Percentiles rank a stretch among this genome's conserved stretches.
Conservation (phyloP, 2,888 invertebrate genomes). For the Priocnemis perturbator region DNA sequence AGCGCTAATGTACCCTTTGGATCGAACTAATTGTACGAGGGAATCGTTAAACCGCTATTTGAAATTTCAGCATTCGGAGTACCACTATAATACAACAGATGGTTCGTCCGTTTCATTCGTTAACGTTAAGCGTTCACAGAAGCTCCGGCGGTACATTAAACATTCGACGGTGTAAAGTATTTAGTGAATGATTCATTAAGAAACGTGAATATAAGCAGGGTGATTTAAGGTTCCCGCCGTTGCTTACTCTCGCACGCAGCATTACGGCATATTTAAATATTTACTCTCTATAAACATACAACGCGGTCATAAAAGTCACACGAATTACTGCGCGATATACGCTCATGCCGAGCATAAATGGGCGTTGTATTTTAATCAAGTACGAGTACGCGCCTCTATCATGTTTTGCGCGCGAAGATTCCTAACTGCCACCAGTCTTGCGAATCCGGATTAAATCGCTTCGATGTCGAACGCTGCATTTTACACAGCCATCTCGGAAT, state of each 20-base stretch:
- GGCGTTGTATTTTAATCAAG: slow-evolving; percentile 27
- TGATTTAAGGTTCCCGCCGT: slow-evolving; percentile 26
- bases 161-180: slow-evolving; percentile 10
- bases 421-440: background rate
- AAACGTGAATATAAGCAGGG: slow-evolving; percentile 8
- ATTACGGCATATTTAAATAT: slow-evolving; percentile 54
- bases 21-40: no score
- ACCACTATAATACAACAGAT: no score
- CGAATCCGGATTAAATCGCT: background rate
- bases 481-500: no score
- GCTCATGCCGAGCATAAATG: slow-evolving; percentile 14
- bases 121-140: no score
- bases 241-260: slow-evolving; percentile 19
- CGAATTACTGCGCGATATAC: slow-evolving; percentile 30
- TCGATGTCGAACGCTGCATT: background rate
- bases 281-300: slow-evolving; percentile 50
- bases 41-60: no score
- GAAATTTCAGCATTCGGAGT: no score
- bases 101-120: no score
- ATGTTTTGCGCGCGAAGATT: background rate
- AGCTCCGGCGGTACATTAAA: no score
- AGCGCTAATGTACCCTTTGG: no score
- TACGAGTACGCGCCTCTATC: background rate
- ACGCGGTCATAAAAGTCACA: slow-evolving; percentile 39
- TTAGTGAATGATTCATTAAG: slow-evolving; percentile 19